Evolutionary conservation across 2,888 invertebrate genomes (phyloP), one percentile per base, ranked within the genome.

Genomic region (Dermolepida albohirtum): DNA sequence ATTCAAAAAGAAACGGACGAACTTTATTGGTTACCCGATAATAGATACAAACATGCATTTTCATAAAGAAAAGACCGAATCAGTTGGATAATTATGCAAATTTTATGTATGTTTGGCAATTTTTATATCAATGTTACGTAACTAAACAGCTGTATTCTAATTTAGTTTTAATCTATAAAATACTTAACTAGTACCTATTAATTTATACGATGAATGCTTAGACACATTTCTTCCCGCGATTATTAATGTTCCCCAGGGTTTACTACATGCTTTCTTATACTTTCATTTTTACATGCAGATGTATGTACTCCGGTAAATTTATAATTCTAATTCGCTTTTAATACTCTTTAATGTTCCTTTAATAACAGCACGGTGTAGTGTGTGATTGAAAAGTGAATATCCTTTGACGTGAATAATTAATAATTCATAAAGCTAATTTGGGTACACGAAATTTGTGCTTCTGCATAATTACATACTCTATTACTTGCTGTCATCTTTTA

Each of bases 301-400:
- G 47, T n/a, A 47, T 34, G 54, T 8, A 34, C 10, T 34, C n/a
- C n/a, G 34, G 34, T 29, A 14, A 34, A 52, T 64, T 51, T 64
- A 57, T 68, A 55, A 68, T 68, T 68, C 57, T 68, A 68, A 68
- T 68, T 64, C 51, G 27, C 50, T 68, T 68, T 68, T 68, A 68
- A 68, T 68, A 47, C 41, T n/a, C 41, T 64, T 44, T 68, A 68
- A 68, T 64, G 68, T 54, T 57, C 50, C 57, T 64, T 64, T 68
- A 68, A 64, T 64, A 55, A 22, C 14, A 17, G 50, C 27, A 27
- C 14, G 41, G 41, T 55, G 55, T 41, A 54, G 66, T 55, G 47
- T 14, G 44, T 22, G n/a, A 27, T 27, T 7, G 29, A 27, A 22
- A 16, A n/a, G 12, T 16, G 51, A n/a, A 16, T 47, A 10, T 22